phyloP scores from a whole-genome alignment of 2,113 vertebrate species.

The Naja naja region DNA sequence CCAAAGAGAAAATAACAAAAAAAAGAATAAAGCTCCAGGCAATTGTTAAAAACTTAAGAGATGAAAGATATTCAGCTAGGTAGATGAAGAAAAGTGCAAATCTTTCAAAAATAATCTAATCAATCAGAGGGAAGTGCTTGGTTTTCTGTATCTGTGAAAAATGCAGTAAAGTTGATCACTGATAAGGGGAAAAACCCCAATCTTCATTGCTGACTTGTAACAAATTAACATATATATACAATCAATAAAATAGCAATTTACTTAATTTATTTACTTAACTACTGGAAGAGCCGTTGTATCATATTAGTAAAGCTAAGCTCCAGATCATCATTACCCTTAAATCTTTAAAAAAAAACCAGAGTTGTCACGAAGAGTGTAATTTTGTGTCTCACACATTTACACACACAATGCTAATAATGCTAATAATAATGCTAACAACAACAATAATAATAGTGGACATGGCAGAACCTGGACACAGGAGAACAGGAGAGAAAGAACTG shows the following conservation, averaged over 20 bases:
- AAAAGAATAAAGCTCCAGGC: neutral
- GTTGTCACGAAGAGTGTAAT: no score
- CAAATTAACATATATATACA: neutral
- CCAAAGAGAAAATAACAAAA: neutral
- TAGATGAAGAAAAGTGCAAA: neutral
- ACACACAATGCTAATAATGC: neutral
- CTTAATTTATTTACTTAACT: neutral
- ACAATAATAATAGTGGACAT: neutral
- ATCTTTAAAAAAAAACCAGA: neutral
- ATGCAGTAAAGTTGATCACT: neutral
- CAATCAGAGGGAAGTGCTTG: neutral
- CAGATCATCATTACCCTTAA: neutral
- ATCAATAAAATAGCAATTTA: neutral
- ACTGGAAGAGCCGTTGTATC: neutral
- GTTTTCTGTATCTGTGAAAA: neutral
- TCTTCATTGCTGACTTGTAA: neutral
- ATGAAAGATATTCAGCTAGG: neutral
- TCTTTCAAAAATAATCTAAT: neutral
- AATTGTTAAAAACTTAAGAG: neutral
- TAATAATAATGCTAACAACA: neutral
- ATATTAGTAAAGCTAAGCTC: no score
- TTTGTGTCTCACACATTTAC: neutral
- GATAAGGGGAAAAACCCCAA: neutral
- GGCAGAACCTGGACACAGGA: neutral
- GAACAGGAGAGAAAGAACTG: neutral